Base-by-base conservation (phyloP, 2,888 invertebrate genomes). In the Pachycephus smyrnensis region DNA sequence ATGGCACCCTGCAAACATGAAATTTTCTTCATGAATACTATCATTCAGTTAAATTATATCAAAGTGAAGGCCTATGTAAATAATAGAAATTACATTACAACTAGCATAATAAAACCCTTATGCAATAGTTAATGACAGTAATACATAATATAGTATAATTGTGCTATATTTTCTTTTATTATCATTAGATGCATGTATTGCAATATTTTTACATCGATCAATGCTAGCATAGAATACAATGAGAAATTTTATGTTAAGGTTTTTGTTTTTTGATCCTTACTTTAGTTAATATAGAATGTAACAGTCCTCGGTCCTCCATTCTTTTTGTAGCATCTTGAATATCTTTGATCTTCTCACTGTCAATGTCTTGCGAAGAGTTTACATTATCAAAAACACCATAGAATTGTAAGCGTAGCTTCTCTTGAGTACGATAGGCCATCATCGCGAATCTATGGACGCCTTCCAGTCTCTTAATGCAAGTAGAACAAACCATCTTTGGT, bases 401-500 rank as follows among this genome's bases (percentile, higher is more conserved):
- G 81, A 86, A 84, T 73, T 89, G 87, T 81, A 92, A 90, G 83
- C 90, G 92, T 85, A 95, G 92, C 85, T 93, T 92, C 79, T 94
- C 93, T 88, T 95, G 95, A 76, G 94, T 94, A 89, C 93, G 93
- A 79, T 93, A 92, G 73, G 95, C 95, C 92, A 93, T 94, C 76
- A 94, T 94, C 80, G 95, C 95, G 88, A 95, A 95, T 78, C 94
- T 93, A 89, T 95, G 95, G 77, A 95, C 94, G 75, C 93, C 93
- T 86, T 95, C 94, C 83, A 95, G 88, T 91, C 94, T 94, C 76
- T 93, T 93, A 83, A 94, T 94, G 86, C 95, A 95, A 82, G 93
- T 92, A 77, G 93, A 92, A 87, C 95, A 95, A 84, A 95, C 94
- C 92, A 94, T 94, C 92, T 95, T 95, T 11, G 95, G 94, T 82